Evolutionary conservation across 2,113 vertebrate species (phyloP), one percentile per base, ranked within the genome.

Genomic region (Barbus barbus): DNA sequence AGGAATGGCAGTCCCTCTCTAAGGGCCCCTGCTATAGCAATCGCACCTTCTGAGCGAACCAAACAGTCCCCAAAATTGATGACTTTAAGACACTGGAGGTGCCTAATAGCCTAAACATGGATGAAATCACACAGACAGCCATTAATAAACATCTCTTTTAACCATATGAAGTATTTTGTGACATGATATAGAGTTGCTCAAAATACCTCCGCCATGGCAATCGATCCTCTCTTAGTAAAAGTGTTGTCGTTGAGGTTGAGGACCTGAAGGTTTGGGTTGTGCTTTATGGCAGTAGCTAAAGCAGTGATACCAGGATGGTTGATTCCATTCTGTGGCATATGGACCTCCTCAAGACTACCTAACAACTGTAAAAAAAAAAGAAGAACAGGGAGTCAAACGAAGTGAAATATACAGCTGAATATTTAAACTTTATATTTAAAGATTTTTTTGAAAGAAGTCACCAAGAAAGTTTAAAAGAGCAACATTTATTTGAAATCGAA

Each of bases 171-270:
- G 2, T 18, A 9, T 22, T 33, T 31, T 3, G 69, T 58, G 6
- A 46, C 61, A 14, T 22, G 3, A 61, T 6, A 33, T 9, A n/a
- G 5, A 18, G 36, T 8, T 67, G 7, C 28, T 33, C 16, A 24
- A 12, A 5, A 56, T 91, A 98, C 98, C 94, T 96, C 93, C 36
- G 98, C 98, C 98, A 99, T 98, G 85, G 98, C 96, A 51, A 96
- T 83, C 0, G 96, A 97, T 3, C 98, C 98, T 90, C 94, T 97
- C 87, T 97, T 97, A 0, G 97, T 97, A 91, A 99, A 99, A 60
- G 98, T 98, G 93, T 99, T 99, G 92, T 99, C 98, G 1, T 99
- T 99, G 85, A 99, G 93, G 91, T 99, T 99, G 90, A 99, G 94
- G 87, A 97, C 93, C 5, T 95, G 95, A 51, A 99, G 93, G 87